Evolutionary conservation across 2,888 invertebrate species (phyloP).

Genomic region (Dascillus cervinus): DNA sequence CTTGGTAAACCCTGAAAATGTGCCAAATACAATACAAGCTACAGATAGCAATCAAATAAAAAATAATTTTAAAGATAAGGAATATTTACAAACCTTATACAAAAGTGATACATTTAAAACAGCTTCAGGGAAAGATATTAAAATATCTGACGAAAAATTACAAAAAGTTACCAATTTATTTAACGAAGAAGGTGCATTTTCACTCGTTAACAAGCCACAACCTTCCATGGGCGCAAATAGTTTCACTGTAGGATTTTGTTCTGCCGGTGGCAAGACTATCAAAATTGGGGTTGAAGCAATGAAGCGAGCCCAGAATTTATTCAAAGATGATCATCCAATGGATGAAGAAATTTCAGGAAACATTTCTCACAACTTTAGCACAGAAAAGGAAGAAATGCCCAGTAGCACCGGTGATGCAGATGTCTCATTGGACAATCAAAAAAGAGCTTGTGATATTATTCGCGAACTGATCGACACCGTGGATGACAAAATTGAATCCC

Average conservation of each 20-base stretch:
- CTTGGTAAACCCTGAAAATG: background rate
- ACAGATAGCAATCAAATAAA: too few species aligned
- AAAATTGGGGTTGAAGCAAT: slow-evolving; percentile 39
- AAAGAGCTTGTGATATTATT: too few species aligned
- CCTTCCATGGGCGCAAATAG: background rate
- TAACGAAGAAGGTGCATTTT: slow-evolving; percentile 14
- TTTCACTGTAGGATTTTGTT: slow-evolving; percentile 27
- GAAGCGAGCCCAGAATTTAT: slow-evolving; percentile 19
- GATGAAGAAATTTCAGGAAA: too few species aligned
- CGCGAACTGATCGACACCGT: too few species aligned
- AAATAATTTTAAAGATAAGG: too few species aligned
- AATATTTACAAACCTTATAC: too few species aligned
- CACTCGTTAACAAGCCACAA: background rate
- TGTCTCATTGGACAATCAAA: too few species aligned
- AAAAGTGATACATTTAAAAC: slow-evolving; percentile 27
- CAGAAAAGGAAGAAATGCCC: too few species aligned
- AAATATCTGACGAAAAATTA: slow-evolving; percentile 21
- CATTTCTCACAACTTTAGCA: too few species aligned
- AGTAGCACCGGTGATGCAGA: background rate
- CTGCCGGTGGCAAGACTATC: slow-evolving; percentile 35
- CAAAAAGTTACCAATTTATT: slow-evolving; percentile 12
- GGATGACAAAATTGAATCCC: background rate
- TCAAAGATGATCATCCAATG: slow-evolving; percentile 36
- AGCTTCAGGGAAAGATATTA: slow-evolving; percentile 28
- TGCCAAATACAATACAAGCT: too few species aligned